Evolutionary conservation across 2,113 vertebrate species (phyloP).

Genomic region (Naja naja): DNA sequence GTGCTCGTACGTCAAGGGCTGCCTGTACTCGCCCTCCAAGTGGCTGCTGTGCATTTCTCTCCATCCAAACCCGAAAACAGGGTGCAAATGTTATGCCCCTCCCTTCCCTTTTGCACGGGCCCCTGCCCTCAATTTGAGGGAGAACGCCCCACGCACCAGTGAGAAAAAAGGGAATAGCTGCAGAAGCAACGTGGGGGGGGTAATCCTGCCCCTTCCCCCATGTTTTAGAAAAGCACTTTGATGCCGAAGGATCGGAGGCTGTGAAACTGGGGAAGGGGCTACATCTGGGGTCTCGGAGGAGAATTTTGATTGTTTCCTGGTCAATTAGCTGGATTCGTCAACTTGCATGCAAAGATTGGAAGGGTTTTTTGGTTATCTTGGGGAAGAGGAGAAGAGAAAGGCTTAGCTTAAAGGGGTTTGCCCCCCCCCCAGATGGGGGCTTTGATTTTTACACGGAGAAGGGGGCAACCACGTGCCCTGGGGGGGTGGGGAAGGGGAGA

Average conservation of each 20-base stretch:
- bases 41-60: neutral
- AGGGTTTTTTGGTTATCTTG: neutral
- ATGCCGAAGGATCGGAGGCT: neutral
- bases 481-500: no score
- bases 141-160: slow-evolving; percentile 1
- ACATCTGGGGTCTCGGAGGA: neutral
- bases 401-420: neutral
- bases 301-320: slow-evolving; percentile 16
- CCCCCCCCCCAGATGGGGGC: neutral
- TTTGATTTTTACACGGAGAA: neutral
- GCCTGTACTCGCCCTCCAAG: no score
- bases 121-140: neutral
- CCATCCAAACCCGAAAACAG: neutral
- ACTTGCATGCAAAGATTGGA: neutral
- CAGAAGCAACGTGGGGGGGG: neutral
- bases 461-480: neutral
- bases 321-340: neutral
- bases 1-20: no score
- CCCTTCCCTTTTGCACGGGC: neutral
- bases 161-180: neutral
- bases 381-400: neutral
- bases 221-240: slow-evolving; percentile 32
- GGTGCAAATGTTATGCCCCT: neutral
- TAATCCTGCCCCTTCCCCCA: neutral
- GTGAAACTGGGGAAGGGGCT: neutral